These are phyloP conservation scores for Benthochromis sp. DNA, from an alignment of 2,113 vertebrate species.

Conservation along the genomic window DNA sequence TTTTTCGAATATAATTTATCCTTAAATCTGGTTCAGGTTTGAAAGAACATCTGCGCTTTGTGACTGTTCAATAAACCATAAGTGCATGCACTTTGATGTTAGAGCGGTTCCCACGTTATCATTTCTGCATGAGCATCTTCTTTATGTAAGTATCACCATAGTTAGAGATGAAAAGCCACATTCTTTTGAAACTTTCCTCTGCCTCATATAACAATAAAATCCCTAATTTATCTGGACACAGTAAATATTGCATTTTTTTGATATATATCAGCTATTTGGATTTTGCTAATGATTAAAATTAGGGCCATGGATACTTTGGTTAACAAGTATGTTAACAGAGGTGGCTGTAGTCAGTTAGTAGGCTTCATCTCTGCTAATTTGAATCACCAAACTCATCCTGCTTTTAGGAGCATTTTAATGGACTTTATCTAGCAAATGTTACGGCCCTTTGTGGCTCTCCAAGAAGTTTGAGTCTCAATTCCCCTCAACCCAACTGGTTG, in stretches of 20 bases:
- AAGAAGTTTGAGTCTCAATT: neutral
- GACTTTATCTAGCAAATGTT: neutral
- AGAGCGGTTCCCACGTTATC: slow-evolving; percentile 11
- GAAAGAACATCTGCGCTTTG: neutral
- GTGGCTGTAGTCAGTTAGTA: neutral
- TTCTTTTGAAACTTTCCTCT: neutral
- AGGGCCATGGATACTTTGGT: neutral
- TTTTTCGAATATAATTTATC: neutral
- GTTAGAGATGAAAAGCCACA: neutral
- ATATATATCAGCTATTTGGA: neutral
- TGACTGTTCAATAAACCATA: slow-evolving; percentile 8
- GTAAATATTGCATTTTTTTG: neutral
- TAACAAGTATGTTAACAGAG: neutral
- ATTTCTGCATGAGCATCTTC: slow-evolving; percentile 12
- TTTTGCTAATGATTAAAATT: neutral
- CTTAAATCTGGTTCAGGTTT: neutral
- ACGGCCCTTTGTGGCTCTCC: neutral
- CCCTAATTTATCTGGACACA: neutral
- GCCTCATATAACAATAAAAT: neutral
- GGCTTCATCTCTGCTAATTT: neutral
- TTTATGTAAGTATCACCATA: neutral
- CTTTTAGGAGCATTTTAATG: neutral
- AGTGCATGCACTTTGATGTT: slow-evolving; percentile 19
- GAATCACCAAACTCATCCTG: neutral
- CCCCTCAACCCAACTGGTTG: neutral